phyloP scores from a whole-genome alignment of 2,113 vertebrate species.

The Bujurquina vittata region DNA sequence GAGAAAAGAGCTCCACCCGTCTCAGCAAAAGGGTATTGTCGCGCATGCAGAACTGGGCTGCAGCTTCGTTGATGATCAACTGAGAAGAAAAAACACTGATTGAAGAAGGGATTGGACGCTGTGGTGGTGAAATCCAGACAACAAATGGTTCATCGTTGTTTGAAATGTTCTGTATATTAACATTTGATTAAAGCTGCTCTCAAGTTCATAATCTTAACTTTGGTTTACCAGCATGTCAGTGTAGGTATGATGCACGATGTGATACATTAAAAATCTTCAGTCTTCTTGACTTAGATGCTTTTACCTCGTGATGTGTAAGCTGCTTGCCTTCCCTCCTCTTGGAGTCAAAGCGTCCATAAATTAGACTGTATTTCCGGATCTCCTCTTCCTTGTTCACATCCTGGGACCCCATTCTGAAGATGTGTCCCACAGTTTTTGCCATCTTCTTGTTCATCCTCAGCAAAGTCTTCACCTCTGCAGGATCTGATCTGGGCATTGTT shows the following conservation, averaged over 20 bases:
- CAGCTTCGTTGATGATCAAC: slow-evolving; percentile 97
- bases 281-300: slow-evolving; percentile 30
- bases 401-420: slow-evolving; percentile 90
- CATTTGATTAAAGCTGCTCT: not conserved
- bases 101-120: slow-evolving; percentile 6
- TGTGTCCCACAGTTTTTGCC: slow-evolving; percentile 92
- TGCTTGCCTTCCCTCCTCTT: slow-evolving; percentile 94
- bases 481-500: slow-evolving; percentile 86
- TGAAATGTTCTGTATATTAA: not conserved
- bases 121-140: not conserved
- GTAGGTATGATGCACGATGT: not conserved
- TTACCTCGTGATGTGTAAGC: slow-evolving; percentile 95
- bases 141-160: not conserved
- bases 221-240: not conserved
- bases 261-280: not conserved
- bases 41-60: slow-evolving; percentile 95
- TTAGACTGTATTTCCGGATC: slow-evolving; percentile 94
- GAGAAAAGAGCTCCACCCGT: slow-evolving; percentile 94
- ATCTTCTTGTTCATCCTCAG: slow-evolving; percentile 95
- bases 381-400: slow-evolving; percentile 92
- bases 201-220: not conserved
- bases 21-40: slow-evolving; percentile 92
- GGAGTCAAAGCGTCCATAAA: slow-evolving; percentile 94
- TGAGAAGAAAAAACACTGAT: slow-evolving; percentile 66
- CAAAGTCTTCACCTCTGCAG: slow-evolving; percentile 85